Percentiles rank a stretch among this genome's conserved stretches.
Conservation (phyloP, 1,140 invertebrate genomes). For the Drosophila pandora region DNA sequence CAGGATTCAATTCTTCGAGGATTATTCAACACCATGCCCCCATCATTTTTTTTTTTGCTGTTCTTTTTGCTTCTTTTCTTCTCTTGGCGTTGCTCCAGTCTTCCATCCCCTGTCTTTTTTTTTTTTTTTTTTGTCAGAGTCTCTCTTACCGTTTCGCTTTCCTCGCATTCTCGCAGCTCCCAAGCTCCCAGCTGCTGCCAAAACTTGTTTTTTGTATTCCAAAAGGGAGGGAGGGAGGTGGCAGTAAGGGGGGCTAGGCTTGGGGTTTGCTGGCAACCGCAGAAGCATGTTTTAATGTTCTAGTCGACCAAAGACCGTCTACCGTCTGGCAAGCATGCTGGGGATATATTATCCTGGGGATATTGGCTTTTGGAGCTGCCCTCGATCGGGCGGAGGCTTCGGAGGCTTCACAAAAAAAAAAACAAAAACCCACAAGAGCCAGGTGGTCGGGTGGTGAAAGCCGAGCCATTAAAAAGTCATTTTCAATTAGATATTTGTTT, state of each 20-base stretch:
- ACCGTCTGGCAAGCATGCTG: neutral
- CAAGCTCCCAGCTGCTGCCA: constrained; percentile 57
- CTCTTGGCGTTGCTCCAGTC: constrained; percentile 2
- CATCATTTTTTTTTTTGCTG: constrained; percentile 1
- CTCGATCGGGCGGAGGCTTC: neutral
- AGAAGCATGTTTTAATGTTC: constrained; percentile 57
- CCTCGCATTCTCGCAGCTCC: constrained; percentile 39
- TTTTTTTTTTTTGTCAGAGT: neutral
- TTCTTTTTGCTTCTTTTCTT: constrained; percentile 1
- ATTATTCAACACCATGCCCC: constrained; percentile 40
- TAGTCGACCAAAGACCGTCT: constrained; percentile 16
- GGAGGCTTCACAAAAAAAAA: neutral
- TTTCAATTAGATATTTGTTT: neutral
- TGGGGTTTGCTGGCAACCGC: constrained; percentile 34
- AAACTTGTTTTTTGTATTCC: constrained; percentile 47
- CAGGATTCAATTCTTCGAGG: constrained; percentile 40
- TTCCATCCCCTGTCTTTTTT: neutral
- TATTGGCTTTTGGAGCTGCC: neutral
- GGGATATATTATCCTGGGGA: constrained; percentile 23
- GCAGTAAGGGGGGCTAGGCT: neutral
- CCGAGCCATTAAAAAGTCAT: constrained; percentile 9
- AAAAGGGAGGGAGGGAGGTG: neutral
- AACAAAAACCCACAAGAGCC: constrained; percentile 12
- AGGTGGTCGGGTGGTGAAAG: no score
- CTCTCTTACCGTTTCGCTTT: constrained; percentile 29